Evolutionary conservation across 2,888 invertebrate genomes (phyloP), one percentile per base, ranked within the genome.

Genomic region (Thymelicus lineola): DNA sequence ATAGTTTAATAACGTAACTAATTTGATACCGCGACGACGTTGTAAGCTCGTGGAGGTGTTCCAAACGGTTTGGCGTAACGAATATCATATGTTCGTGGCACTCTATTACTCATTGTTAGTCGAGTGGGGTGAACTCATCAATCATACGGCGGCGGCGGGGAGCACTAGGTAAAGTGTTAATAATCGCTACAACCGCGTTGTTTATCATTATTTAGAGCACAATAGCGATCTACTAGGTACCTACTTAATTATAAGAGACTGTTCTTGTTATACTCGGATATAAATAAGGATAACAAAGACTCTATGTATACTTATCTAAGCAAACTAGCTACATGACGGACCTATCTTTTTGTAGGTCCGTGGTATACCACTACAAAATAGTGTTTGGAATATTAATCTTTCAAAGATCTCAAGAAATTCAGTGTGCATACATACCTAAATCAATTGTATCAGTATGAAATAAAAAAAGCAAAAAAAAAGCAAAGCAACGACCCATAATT

Each of bases 151-250:
- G 74, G 48, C 75, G 76, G 76, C 77, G 76, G 76, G 70, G 76
- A 65, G 75, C 76, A 77, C 79, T 80, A 82, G 80, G 86, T 87
- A 88, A 89, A 90, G 90, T 90, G 91, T 89, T 91, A 90, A 89
- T 90, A 90, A 90, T 89, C 83, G 87, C 83, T 83, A 82, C 80
- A 76, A 82, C 81, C 83, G 83, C 86, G 85, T 70, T 70, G 69
- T 64, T 70, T 70, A 70, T 72, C 72, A 74, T 74, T 74, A 74
- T 74, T 74, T 74, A 74, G 70, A 71, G 61, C 70, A 72, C 71
- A 73, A 67, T 74, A 69, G 71, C 60, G 57, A 57, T 72, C 73
- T 69, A 72, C 53, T 64, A 50, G 69, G 59, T 63, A 63, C 63
- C 58, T 64, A 63, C 69, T 59, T 70, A 64, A 63, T 69, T 55